Evolutionary conservation across 2,113 vertebrate species (phyloP).

Genomic region (Poeciliopsis retropinna): DNA sequence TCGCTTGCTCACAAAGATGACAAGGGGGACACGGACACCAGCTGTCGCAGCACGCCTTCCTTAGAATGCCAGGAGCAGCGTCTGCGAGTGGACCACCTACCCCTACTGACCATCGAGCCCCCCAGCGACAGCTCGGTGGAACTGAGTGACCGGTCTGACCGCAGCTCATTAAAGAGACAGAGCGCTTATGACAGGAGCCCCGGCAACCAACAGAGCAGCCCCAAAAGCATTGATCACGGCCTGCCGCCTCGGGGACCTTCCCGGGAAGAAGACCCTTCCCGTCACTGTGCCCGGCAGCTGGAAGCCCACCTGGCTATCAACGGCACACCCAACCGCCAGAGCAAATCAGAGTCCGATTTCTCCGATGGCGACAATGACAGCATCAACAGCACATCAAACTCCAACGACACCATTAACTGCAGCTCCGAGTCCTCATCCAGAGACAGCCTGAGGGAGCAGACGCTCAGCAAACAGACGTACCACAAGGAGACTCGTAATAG

Average conservation of each 20-base stretch:
- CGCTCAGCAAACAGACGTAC: conserved; percentile 96
- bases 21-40: conserved; percentile 90
- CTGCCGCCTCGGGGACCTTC: conserved; percentile 83
- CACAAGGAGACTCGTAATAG: conserved; percentile 98
- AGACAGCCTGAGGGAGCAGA: conserved; percentile 95
- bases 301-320: conserved; percentile 94
- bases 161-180: conserved; percentile 89
- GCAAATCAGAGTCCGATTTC: conserved; percentile 96
- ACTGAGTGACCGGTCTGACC: conserved; percentile 92
- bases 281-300: conserved; percentile 84
- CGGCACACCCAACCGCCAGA: conserved; percentile 91
- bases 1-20: conserved; percentile 90
- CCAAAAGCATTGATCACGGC: conserved; percentile 85
- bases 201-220: conserved; percentile 87
- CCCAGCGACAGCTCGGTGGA: conserved; percentile 96
- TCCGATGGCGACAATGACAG: conserved; percentile 97
- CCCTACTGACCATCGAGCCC: conserved; percentile 92
- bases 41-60: conserved; percentile 92
- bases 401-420: conserved; percentile 97
- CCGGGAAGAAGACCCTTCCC: conserved; percentile 85
- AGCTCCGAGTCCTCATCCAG: conserved; percentile 95
- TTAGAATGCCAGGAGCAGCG: conserved; percentile 90
- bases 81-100: conserved; percentile 88
- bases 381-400: conserved; percentile 98
- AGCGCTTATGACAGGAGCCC: conserved; percentile 84